Conservation (phyloP, 2,797 vertebrate genomes). For the Thaleichthys pacificus region DNA sequence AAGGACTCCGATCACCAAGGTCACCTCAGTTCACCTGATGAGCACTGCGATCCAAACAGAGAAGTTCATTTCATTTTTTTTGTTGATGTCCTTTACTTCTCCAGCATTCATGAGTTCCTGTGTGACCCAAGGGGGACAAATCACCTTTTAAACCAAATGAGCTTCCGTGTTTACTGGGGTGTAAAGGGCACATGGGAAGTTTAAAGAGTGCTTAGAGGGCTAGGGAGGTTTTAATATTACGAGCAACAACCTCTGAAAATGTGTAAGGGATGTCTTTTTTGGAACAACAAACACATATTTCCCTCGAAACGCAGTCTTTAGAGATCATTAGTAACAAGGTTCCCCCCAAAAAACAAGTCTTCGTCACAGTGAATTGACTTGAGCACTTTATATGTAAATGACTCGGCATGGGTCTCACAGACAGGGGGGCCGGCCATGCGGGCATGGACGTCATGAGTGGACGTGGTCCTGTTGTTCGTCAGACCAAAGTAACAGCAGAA, state of each 20-base stretch:
- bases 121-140: slow-evolving; percentile 6
- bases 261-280: not conserved
- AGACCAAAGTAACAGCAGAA: slow-evolving; percentile 45
- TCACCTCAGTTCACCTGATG: not conserved
- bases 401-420: too few species aligned
- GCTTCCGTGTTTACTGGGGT: not conserved
- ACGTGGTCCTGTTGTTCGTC: slow-evolving; percentile 48
- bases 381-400: too few species aligned
- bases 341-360: too few species aligned
- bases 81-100: not conserved
- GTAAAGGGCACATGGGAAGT: not conserved
- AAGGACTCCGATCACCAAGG: not conserved
- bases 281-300: too few species aligned
- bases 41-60: too few species aligned
- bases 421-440: too few species aligned
- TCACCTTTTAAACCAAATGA: slow-evolving; percentile 10
- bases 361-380: too few species aligned
- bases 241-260: not conserved
- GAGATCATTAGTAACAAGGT: too few species aligned
- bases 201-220: too few species aligned
- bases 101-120: not conserved
- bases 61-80: too few species aligned
- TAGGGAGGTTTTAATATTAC: not conserved
- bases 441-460: slow-evolving; percentile 7
- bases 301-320: too few species aligned